phyloP scores from a whole-genome alignment of 2,113 vertebrate species.

The Benitochromis conjunctus region DNA sequence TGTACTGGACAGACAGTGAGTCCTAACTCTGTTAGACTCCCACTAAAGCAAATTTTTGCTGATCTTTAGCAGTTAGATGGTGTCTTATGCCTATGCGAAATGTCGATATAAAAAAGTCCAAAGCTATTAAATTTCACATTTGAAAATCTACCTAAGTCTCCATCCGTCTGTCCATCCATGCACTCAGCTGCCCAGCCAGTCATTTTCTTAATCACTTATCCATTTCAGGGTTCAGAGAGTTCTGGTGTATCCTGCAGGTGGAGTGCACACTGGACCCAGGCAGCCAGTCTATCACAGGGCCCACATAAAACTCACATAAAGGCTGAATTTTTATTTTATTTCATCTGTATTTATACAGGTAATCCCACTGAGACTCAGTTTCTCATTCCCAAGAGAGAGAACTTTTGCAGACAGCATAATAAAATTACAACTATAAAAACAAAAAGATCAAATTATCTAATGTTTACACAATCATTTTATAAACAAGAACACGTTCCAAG shows the following conservation, averaged over 20 bases:
- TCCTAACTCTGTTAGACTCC: not conserved
- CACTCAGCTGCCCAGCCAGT: not conserved
- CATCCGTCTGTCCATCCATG: not conserved
- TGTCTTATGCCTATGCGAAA: not conserved
- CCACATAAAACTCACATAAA: not conserved
- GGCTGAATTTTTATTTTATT: fast-evolving
- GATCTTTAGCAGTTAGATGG: not conserved
- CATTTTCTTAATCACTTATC: not conserved
- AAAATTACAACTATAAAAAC: not conserved
- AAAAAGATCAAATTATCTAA: not conserved
- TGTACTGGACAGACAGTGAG: not conserved
- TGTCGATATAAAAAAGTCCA: not conserved
- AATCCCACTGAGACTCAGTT: not conserved
- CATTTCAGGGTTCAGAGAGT: not conserved
- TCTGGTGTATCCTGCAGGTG: not conserved
- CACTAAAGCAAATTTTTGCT: not conserved
- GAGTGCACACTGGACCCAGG: not conserved
- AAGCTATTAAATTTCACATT: not conserved
- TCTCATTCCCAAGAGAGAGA: not conserved
- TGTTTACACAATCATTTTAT: not conserved
- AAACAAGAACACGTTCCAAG: not conserved
- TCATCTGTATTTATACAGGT: not conserved
- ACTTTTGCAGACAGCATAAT: not conserved
- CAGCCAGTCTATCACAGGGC: not conserved
- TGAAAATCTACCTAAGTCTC: not conserved